phyloP scores from a whole-genome alignment of 2,888 invertebrate genomes.

The Parnassius apollo region DNA sequence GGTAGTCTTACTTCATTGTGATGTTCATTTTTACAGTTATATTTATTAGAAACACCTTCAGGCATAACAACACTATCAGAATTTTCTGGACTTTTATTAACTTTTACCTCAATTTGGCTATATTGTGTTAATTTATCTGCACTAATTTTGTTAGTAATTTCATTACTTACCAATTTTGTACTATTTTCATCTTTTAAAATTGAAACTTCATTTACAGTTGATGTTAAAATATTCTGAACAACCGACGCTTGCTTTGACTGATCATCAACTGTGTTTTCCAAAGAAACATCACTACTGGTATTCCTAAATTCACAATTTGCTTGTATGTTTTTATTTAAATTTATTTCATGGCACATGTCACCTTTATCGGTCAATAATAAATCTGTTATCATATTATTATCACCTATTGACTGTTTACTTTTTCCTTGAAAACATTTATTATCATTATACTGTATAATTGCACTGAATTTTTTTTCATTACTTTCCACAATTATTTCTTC shows the following conservation, averaged over 20 bases:
- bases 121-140: background rate
- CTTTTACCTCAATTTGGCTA: background rate
- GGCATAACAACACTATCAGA: background rate
- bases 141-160: slow-evolving; percentile 2
- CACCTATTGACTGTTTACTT: slow-evolving; percentile 4
- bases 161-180: background rate
- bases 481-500: background rate
- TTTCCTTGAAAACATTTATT: background rate
- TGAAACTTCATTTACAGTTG: background rate
- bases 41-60: slow-evolving; percentile 7
- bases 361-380: no score
- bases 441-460: slow-evolving; percentile 2
- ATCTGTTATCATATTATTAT: background rate
- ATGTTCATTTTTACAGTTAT: slow-evolving; percentile 2
- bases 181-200: background rate
- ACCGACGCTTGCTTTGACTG: background rate
- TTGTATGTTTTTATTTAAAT: background rate
- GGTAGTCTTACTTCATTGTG: slow-evolving; percentile 30
- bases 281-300: background rate
- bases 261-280: background rate
- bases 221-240: background rate
- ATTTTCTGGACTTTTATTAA: background rate
- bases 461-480: slow-evolving; percentile 18
- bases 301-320: background rate
- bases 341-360: background rate